These are phyloP conservation scores for Clarias macrocephalus DNA, from an alignment of 2,113 vertebrate genomes.

Conservation along the genomic window DNA sequence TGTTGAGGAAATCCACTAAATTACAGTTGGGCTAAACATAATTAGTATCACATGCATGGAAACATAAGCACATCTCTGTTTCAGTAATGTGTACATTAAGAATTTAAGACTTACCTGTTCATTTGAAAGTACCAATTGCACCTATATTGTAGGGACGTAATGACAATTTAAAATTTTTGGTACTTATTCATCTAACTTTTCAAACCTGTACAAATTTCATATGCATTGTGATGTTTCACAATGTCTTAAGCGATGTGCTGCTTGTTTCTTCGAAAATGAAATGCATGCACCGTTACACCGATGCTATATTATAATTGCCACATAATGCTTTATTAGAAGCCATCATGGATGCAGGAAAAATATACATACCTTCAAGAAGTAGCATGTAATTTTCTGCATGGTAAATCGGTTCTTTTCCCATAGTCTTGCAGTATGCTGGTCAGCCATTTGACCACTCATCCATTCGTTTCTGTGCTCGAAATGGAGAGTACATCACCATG, in stretches of 20 bases:
- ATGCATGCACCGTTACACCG: too few species aligned
- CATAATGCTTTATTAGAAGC: neutral
- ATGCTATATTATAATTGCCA: neutral
- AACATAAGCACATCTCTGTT: neutral
- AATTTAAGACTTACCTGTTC: neutral
- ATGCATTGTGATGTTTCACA: too few species aligned
- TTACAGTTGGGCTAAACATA: neutral
- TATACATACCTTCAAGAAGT: neutral
- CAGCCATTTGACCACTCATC: slow-evolving; percentile 94
- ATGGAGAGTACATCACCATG: slow-evolving; percentile 90
- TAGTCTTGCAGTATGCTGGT: slow-evolving; percentile 86
- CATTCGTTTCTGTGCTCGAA: slow-evolving; percentile 86
- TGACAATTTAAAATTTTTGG: too few species aligned
- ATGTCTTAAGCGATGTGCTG: too few species aligned
- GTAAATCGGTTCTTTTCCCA: neutral
- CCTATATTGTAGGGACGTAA: neutral
- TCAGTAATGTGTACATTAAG: neutral
- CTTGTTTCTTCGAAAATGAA: too few species aligned
- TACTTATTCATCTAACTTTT: too few species aligned
- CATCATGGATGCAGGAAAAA: neutral
- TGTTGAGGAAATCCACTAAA: neutral
- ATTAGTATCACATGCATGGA: neutral
- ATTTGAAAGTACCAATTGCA: neutral
- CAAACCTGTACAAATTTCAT: too few species aligned
- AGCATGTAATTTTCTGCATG: neutral